phyloP scores from a whole-genome alignment of 2,888 invertebrate genomes.

The Pseudococcus viburni region DNA sequence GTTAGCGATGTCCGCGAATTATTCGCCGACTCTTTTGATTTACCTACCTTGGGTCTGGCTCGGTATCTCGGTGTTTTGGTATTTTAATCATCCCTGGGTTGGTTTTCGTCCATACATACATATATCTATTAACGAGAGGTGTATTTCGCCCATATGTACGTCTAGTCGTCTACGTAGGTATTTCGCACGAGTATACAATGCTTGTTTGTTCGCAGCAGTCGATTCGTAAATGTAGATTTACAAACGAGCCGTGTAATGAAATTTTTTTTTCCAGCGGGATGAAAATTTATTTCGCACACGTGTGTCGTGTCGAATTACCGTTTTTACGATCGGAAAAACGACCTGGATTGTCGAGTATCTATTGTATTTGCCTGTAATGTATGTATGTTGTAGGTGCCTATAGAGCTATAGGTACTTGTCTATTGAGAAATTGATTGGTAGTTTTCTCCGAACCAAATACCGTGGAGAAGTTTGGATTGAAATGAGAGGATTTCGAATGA shows the following conservation, averaged over 20 bases:
- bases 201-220: not conserved
- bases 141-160: not conserved
- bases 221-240: not conserved
- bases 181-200: not conserved
- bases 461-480: no score
- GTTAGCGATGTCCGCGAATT: slow-evolving; percentile 15
- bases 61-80: not conserved
- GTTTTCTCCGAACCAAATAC: no score
- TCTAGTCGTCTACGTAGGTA: no score
- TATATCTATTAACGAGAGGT: not conserved
- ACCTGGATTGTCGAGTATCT: no score
- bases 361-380: no score
- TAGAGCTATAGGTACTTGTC: no score
- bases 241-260: not conserved
- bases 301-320: no score
- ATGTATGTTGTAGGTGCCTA: no score
- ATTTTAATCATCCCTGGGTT: not conserved
- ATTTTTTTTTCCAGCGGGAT: not conserved
- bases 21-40: not conserved
- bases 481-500: no score
- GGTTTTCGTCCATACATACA: not conserved
- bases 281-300: not conserved
- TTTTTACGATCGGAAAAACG: no score
- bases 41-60: not conserved
- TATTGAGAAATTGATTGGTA: no score